Conservation (phyloP, 2,888 invertebrate genomes). For the Phytoseiulus persimilis region DNA sequence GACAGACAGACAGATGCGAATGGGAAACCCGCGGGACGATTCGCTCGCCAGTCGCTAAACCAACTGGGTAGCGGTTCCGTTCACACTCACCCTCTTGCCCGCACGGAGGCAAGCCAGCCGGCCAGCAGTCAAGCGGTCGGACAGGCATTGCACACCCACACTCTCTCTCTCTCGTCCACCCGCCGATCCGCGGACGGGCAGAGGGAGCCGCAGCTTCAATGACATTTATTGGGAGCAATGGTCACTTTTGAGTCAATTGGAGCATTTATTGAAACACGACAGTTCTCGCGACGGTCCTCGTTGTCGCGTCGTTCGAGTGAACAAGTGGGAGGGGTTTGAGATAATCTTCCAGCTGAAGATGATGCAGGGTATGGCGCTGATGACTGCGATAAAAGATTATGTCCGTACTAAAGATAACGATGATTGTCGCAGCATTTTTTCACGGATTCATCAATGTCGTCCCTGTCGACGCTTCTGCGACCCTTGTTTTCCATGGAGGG, state of each 20-base stretch:
- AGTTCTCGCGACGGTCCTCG: not conserved
- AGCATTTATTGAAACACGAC: not conserved
- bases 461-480: no score
- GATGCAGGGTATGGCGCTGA: not conserved
- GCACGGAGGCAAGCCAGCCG: not conserved
- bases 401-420: not conserved
- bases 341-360: not conserved
- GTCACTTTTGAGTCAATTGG: not conserved
- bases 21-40: not conserved
- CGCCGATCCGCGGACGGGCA: not conserved
- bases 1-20: not conserved
- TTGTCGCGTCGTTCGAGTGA: not conserved
- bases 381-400: not conserved
- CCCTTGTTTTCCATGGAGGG: not conserved
- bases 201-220: not conserved
- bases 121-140: not conserved
- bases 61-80: not conserved
- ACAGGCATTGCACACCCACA: no score
- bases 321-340: not conserved
- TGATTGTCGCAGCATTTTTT: not conserved
- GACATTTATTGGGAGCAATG: not conserved
- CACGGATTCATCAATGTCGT: no score
- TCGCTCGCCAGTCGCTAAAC: not conserved
- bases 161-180: not conserved
- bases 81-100: not conserved